A percentile compares a stretch with the other conserved stretches of the same genome.
These are phyloP conservation scores for Polymixis lichenea DNA, from an alignment of 2,888 invertebrate species.

Conservation along the genomic window DNA sequence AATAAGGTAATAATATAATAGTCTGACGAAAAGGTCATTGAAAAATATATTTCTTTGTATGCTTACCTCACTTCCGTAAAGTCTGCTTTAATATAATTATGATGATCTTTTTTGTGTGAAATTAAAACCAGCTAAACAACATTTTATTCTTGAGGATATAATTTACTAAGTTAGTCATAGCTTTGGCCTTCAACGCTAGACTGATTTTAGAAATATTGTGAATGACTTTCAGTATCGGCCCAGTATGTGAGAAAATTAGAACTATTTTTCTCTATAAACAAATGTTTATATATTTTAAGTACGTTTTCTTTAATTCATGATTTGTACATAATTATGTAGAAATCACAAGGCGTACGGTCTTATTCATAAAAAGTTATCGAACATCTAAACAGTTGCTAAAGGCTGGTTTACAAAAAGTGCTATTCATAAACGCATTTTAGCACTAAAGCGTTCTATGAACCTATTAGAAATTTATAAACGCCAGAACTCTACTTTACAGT, in stretches of 20 bases:
- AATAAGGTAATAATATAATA: constrained; percentile 51
- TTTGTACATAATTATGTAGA: no score
- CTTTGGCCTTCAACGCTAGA: neutral
- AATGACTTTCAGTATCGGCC: neutral
- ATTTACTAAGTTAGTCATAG: constrained; percentile 5
- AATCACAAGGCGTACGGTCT: no score
- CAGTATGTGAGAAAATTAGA: neutral
- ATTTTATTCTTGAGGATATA: constrained; percentile 13
- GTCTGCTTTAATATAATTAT: constrained; percentile 41
- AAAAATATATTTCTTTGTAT: constrained; percentile 54
- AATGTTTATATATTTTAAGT: neutral
- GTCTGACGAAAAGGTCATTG: constrained; percentile 60
- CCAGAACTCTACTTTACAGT: no score
- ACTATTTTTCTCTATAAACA: neutral
- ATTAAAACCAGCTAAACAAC: constrained; percentile 20
- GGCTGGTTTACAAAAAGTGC: no score
- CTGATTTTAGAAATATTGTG: neutral
- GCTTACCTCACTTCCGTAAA: constrained; percentile 54
- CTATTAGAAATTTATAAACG: no score
- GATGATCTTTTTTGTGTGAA: constrained; percentile 45
- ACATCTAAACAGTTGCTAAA: no score
- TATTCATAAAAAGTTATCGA: no score
- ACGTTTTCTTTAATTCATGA: neutral
- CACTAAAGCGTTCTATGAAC: no score
- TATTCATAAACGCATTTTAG: no score